A percentile compares a stretch with the other conserved stretches of the same genome.
Conservation (phyloP, 2,888 invertebrate species). For the Ormyrus rosae region DNA sequence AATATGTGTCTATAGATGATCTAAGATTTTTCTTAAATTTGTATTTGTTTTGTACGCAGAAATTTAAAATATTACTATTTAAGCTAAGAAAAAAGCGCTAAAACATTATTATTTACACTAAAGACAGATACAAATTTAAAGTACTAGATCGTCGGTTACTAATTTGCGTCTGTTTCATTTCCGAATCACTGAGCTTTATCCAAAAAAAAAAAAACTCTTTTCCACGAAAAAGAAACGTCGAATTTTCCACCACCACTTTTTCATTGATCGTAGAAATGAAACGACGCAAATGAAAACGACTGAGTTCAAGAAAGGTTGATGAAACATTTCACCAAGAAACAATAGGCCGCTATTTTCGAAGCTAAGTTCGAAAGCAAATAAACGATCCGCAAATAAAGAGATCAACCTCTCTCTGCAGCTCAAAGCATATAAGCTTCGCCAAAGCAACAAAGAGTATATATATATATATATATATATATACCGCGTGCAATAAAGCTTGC, state of each 20-base stretch:
- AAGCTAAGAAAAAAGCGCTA: neutral
- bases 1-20: constrained; percentile 42
- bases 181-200: no score
- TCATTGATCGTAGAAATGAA: no score
- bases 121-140: constrained; percentile 25
- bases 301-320: no score
- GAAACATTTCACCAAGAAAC: no score
- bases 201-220: no score
- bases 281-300: no score
- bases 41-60: neutral
- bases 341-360: no score
- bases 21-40: constrained; percentile 24
- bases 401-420: no score
- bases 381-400: no score
- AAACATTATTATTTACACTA: neutral
- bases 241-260: neutral
- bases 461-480: no score
- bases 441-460: neutral
- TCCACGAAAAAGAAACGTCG: neutral
- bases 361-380: no score
- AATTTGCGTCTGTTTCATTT: constrained; percentile 27
- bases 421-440: neutral
- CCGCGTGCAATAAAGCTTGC: neutral
- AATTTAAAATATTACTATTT: neutral
- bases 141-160: neutral